These are phyloP conservation scores for Polymixis lichenea DNA, from an alignment of 2,888 invertebrate species.

Conservation along the genomic window DNA sequence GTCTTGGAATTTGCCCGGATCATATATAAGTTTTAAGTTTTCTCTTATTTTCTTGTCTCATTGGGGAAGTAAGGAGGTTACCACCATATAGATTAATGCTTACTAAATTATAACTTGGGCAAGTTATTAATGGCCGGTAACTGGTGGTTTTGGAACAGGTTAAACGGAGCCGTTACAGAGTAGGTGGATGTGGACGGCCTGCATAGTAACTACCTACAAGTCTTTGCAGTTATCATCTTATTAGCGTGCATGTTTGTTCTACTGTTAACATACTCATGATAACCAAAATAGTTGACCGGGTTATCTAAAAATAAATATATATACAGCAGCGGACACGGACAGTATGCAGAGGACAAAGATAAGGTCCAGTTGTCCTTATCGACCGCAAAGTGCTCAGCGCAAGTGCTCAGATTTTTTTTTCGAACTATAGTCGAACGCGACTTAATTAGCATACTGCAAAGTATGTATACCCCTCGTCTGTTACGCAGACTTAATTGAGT, in stretches of 20 bases:
- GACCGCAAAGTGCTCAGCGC: too few species aligned
- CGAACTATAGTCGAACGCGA: neutral
- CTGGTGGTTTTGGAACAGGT: neutral
- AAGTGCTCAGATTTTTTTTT: too few species aligned
- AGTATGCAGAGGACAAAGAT: neutral
- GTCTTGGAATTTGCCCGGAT: neutral
- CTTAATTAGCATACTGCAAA: neutral
- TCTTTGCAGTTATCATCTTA: neutral
- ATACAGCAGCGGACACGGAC: neutral
- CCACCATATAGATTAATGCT: too few species aligned
- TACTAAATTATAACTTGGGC: too few species aligned
- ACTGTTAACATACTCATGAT: neutral
- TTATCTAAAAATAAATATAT: too few species aligned
- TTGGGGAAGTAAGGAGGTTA: neutral
- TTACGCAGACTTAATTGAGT: too few species aligned
- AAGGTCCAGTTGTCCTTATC: neutral
- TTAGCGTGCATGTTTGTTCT: slow-evolving; percentile 1
- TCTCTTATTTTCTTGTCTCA: neutral
- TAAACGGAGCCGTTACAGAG: neutral
- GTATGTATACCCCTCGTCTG: too few species aligned
- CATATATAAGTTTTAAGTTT: neutral
- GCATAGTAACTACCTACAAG: slow-evolving; percentile 16
- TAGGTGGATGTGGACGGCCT: neutral
- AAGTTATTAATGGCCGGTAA: neutral
- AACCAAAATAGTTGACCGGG: neutral